These are phyloP conservation scores for Candoia aspera DNA, from an alignment of 2,113 vertebrate species.

Conservation along the genomic window DNA sequence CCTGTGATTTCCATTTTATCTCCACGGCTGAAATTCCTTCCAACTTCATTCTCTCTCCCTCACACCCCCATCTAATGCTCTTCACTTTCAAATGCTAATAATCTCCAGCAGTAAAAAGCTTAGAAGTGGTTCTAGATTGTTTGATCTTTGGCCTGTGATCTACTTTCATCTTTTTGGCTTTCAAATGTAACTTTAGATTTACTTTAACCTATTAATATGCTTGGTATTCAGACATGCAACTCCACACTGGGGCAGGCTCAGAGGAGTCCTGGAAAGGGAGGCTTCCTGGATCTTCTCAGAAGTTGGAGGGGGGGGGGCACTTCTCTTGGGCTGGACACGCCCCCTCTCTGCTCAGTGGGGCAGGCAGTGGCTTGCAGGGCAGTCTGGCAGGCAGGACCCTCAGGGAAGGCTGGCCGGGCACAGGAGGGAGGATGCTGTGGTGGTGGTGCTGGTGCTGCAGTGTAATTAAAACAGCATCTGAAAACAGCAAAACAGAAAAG, in stretches of 20 bases:
- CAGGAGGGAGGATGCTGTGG: not conserved
- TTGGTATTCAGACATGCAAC: slow-evolving; percentile 50
- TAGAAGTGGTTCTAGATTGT: slow-evolving; percentile 79
- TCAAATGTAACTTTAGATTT: slow-evolving; percentile 75
- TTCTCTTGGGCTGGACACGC: no score
- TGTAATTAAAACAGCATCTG: not conserved
- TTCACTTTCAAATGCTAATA: slow-evolving; percentile 84
- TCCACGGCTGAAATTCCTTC: slow-evolving; percentile 66
- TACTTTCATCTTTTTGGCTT: slow-evolving; percentile 79
- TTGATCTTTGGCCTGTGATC: slow-evolving; percentile 84
- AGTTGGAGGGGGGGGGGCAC: not conserved
- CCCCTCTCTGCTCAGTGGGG: not conserved
- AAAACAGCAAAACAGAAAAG: not conserved
- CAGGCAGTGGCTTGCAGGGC: not conserved
- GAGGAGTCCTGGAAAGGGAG: not conserved
- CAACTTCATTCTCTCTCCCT: slow-evolving; percentile 34
- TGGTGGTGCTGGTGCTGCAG: not conserved
- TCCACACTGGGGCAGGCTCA: slow-evolving; percentile 21
- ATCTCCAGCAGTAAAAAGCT: slow-evolving; percentile 77
- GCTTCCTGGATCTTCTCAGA: not conserved
- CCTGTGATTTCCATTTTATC: slow-evolving; percentile 62
- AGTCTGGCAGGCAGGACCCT: not conserved
- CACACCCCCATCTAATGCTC: slow-evolving; percentile 68
- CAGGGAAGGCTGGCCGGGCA: not conserved
- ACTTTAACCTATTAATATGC: slow-evolving; percentile 72